Evolutionary conservation across 2,797 vertebrate genomes (phyloP).

Genomic region (Sciurus carolinensis): DNA sequence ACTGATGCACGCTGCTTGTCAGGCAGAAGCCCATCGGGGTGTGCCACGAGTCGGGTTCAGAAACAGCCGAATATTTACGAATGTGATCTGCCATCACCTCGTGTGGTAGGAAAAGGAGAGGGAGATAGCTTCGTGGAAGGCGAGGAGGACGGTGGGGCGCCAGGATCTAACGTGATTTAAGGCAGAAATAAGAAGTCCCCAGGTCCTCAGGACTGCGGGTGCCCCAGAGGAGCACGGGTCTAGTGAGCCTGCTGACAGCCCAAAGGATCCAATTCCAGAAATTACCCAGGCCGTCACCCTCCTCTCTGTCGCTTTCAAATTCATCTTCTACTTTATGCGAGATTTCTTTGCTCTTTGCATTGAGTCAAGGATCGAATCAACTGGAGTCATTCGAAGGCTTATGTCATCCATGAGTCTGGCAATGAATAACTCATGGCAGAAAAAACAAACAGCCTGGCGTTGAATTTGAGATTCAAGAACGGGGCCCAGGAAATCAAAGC

Average conservation of each 20-base stretch:
- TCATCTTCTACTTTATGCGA: neutral
- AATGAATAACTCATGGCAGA: too few species aligned
- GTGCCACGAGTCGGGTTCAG: too few species aligned
- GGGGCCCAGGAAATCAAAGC: neutral
- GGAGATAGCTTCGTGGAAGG: too few species aligned
- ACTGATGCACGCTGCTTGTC: too few species aligned
- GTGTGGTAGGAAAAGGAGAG: neutral
- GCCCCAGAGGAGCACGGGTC: neutral
- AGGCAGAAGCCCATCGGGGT: too few species aligned
- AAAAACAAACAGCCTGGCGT: too few species aligned
- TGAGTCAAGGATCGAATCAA: neutral
- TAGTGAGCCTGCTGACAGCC: too few species aligned
- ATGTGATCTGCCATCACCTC: neutral
- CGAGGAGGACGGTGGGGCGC: too few species aligned
- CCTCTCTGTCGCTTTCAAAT: neutral
- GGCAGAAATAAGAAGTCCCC: neutral
- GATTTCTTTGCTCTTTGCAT: neutral
- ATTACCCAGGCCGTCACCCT: neutral
- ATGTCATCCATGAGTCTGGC: neutral
- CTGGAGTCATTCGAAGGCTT: too few species aligned
- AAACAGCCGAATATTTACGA: neutral
- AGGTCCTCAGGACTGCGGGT: too few species aligned
- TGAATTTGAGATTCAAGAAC: neutral
- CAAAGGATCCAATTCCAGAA: neutral
- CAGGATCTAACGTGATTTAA: neutral